Conservation (phyloP, 2,113 vertebrate species). For the Anolis sagrei region DNA sequence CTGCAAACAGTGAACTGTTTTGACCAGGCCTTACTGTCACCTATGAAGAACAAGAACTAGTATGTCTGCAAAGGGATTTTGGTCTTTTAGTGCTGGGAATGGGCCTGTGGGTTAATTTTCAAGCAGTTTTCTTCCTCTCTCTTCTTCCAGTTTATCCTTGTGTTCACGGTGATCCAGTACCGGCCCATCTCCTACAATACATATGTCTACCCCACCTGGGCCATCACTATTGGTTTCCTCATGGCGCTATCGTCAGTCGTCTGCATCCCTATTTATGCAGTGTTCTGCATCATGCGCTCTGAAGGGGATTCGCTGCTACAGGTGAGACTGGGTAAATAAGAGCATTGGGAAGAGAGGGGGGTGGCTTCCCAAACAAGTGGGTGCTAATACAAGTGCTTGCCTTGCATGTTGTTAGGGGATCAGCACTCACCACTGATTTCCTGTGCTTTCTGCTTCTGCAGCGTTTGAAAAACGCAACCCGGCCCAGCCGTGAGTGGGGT, state of each 20-base stretch:
- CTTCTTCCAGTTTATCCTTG: slow-evolving; percentile 89
- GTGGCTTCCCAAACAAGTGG: neutral
- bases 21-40: neutral
- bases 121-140: neutral
- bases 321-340: slow-evolving; percentile 74
- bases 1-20: neutral
- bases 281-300: slow-evolving; percentile 87
- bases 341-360: neutral
- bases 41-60: neutral
- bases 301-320: slow-evolving; percentile 91
- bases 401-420: neutral
- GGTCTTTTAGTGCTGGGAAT: too few species aligned
- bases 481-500: slow-evolving; percentile 91
- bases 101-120: neutral
- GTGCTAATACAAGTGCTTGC: neutral
- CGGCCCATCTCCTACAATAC: slow-evolving; percentile 94
- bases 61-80: neutral
- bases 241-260: slow-evolving; percentile 96
- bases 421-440: neutral
- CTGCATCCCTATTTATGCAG: slow-evolving; percentile 93
- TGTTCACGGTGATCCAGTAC: slow-evolving; percentile 99
- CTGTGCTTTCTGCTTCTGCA: slow-evolving; percentile 59
- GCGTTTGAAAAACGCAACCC: slow-evolving; percentile 93
- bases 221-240: slow-evolving; percentile 89
- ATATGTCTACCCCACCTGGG: slow-evolving; percentile 92